Evolutionary conservation across 2,888 invertebrate species (phyloP), one percentile per base, ranked within the genome.

Genomic region (Bombylius major): DNA sequence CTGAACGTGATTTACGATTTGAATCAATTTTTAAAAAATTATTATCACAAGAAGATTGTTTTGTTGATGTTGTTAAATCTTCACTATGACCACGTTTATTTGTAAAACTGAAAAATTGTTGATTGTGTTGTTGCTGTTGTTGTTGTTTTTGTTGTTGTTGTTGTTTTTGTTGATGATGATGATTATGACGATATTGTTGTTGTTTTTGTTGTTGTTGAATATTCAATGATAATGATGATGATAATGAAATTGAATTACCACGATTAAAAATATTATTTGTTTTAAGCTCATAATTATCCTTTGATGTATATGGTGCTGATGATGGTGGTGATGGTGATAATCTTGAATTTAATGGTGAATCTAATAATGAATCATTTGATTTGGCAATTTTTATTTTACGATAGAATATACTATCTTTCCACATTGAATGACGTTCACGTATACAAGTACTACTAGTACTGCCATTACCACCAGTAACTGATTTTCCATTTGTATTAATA

Each of bases 351-450:
- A 68, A 66, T 2, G 69, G 67, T n/a, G 67, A 68, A 55, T 73
- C 73, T 57, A 71, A 61, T 52, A 74, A 63, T 1, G 74, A 73
- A 59, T 74, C 73, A 58, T 74, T 73, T 32, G 74, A 74, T 62
- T 74, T 73, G 56, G 73, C 73, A 42, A 74, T 71, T 53, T 72
- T 70, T 61, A 70, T 73, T 61, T 74, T 73, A n/a, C 73, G 67
- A 62, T 73, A 73, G 60, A 74, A 71, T 51, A 71, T 72, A 49
- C 73, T 74, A 53, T 72, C 73, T 5, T 72, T 68, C 74, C 74
- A 74, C 54, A 73, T 65, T 0, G 69, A 69, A 49, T 73, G 73
- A 0, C 73, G 67, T 51, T 67, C 61, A 11, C 56, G 57, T 32
- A 53, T 56, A 12, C 49, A 39, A 34, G 44, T 36, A 46, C 50